Base-by-base conservation (phyloP, 2,797 vertebrate species). In the Pangasius mekongensis region DNA sequence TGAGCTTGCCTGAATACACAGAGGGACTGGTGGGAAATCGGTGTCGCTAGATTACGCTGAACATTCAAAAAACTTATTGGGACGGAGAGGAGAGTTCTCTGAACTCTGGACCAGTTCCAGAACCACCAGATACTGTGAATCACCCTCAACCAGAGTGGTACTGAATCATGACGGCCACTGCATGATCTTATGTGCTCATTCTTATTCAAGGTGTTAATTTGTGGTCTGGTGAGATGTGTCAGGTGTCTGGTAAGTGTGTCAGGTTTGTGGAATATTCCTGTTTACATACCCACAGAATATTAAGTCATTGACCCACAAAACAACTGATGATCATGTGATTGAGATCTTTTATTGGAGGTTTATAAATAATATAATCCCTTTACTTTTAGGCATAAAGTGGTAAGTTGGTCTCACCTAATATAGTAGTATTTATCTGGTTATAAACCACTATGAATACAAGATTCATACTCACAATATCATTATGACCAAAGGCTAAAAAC, bases 1-100 rank as follows among this genome's bases (percentile, higher is more conserved):
- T 89, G 89, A 93, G 36, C 76, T 83, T 89, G 74, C 90, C 86
- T 92, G 89, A 91, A 94, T 94, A 92, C 91, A 89, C 92, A 94
- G 87, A 90, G 77, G 52, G 56, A 22, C 24, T 89, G 71, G 88
- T 90, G 66, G 71, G 84, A 87, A 92, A 88, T 67, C 85, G 3
- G 54, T 64, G 89, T 89, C 87, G 86, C 82, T 86, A 56, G 76
- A 92, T 94, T 93, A 91, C 90, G 87, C 58, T 89, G 84, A 94
- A 94, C 60, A 92, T 91, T 91, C 90, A 92, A 94, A 91, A 91
- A 86, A 71, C 49, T 86, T 90, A 74, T n/a, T 14, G 30, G 9
- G 30, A 87, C 64, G 73, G 2, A 56, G 52, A 16, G 60, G n/a
- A 14, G 81, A 90, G 89, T 90, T 90, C 69, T 77, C 30, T 2